phyloP scores from a whole-genome alignment of 1,140 invertebrate genomes.

The Ceratosolen solmsi region DNA sequence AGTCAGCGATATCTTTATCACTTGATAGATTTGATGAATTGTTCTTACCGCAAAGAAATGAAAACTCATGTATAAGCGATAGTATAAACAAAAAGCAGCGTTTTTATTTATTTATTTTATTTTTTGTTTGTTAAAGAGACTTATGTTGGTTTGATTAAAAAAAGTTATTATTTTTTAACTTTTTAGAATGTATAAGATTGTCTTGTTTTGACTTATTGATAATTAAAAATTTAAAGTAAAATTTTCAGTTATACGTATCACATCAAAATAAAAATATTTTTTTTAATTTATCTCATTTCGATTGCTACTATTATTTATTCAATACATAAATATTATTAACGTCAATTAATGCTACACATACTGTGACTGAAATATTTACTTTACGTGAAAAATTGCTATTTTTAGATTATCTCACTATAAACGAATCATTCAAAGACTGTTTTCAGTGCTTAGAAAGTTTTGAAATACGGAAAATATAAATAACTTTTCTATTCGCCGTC shows the following conservation, averaged over 20 bases:
- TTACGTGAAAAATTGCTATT: slow-evolving; percentile 37
- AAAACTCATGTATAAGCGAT: slow-evolving; percentile 38
- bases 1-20: not conserved
- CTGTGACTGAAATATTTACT: slow-evolving; percentile 45
- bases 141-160: slow-evolving; percentile 21
- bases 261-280: not conserved
- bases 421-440: slow-evolving; percentile 47
- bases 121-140: slow-evolving; percentile 26
- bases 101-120: too few relatives aligned
- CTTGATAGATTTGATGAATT: slow-evolving; percentile 15
- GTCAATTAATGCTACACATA: slow-evolving; percentile 35
- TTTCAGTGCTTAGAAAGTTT: slow-evolving; percentile 47
- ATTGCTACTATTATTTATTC: slow-evolving; percentile 19
- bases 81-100: slow-evolving; percentile 25
- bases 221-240: slow-evolving; percentile 29
- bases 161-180: slow-evolving; percentile 31
- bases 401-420: slow-evolving; percentile 32
- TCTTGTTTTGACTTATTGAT: slow-evolving; percentile 34
- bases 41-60: slow-evolving; percentile 10
- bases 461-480: slow-evolving; percentile 40
- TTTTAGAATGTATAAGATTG: slow-evolving; percentile 28
- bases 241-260: slow-evolving; percentile 26
- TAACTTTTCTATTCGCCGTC: slow-evolving; percentile 46
- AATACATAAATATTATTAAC: slow-evolving; percentile 29
- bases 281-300: slow-evolving; percentile 4